These are phyloP conservation scores for Tortricodes alternella DNA, from an alignment of 2,888 invertebrate species.

Conservation along the genomic window DNA sequence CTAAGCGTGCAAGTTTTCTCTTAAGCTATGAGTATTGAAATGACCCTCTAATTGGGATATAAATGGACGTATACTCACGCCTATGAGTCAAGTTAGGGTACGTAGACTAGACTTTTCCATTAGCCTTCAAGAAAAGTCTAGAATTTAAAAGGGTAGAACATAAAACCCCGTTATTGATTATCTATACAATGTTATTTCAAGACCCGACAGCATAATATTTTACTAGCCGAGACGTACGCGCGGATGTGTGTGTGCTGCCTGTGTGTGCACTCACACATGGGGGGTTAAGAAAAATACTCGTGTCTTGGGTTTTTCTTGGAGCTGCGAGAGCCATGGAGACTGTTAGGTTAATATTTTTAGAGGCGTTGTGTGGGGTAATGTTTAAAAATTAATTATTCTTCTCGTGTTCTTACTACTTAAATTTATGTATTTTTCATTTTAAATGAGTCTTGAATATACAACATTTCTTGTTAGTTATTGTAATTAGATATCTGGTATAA, in stretches of 20 bases:
- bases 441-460: background rate
- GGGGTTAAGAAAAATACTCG: slow-evolving; percentile 76
- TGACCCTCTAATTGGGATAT: too few species aligned
- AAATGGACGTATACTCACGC: too few species aligned
- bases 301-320: slow-evolving; percentile 75
- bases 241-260: slow-evolving; percentile 42
- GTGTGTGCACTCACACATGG: slow-evolving; percentile 43
- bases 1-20: too few species aligned
- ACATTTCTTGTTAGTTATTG: too few species aligned
- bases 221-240: slow-evolving; percentile 71
- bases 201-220: slow-evolving; percentile 82
- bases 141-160: slow-evolving; percentile 45
- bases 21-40: too few species aligned
- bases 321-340: slow-evolving; percentile 49
- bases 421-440: background rate
- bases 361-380: background rate
- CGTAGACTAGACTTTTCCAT: background rate
- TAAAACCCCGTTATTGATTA: slow-evolving; percentile 79
- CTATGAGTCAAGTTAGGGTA: too few species aligned
- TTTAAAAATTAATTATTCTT: too few species aligned
- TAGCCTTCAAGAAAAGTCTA: slow-evolving; percentile 7
- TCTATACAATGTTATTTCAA: slow-evolving; percentile 83
- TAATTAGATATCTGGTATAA: too few species aligned
- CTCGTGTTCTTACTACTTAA: too few species aligned
- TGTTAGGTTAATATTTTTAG: slow-evolving; percentile 28